Evolutionary conservation across 2,888 invertebrate genomes (phyloP).

Genomic region (Artemia sinica): DNA sequence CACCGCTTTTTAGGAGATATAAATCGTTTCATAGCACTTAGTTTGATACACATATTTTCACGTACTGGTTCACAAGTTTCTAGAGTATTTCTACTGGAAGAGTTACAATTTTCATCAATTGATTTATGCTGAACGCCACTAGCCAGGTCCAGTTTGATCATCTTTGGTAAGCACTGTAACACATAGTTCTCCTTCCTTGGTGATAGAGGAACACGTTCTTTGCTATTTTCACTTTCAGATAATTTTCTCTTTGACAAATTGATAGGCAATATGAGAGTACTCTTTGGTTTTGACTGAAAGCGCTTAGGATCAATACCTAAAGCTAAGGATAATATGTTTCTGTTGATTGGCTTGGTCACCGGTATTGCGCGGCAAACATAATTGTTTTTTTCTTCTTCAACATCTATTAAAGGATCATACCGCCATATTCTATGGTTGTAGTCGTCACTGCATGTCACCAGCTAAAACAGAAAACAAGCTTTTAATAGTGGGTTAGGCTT

Average conservation of each 20-base stretch:
- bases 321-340: not conserved
- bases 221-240: not conserved
- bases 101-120: not conserved
- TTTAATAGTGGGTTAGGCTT: too few relatives aligned
- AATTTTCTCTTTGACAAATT: not conserved
- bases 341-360: not conserved
- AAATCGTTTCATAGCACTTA: not conserved
- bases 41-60: not conserved
- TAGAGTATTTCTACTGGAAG: not conserved
- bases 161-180: not conserved
- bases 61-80: too few relatives aligned
- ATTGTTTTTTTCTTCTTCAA: constrained; percentile 4
- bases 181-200: not conserved
- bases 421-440: not conserved
- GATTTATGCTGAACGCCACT: not conserved
- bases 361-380: not conserved
- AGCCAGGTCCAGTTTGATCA: not conserved
- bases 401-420: not conserved
- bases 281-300: not conserved
- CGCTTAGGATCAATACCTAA: not conserved
- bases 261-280: not conserved
- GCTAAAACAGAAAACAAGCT: not conserved
- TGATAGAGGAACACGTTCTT: not conserved
- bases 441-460: constrained; percentile 3
- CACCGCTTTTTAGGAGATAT: not conserved